phyloP scores from a whole-genome alignment of 2,888 invertebrate species.

The Reticulitermes lucifugus region DNA sequence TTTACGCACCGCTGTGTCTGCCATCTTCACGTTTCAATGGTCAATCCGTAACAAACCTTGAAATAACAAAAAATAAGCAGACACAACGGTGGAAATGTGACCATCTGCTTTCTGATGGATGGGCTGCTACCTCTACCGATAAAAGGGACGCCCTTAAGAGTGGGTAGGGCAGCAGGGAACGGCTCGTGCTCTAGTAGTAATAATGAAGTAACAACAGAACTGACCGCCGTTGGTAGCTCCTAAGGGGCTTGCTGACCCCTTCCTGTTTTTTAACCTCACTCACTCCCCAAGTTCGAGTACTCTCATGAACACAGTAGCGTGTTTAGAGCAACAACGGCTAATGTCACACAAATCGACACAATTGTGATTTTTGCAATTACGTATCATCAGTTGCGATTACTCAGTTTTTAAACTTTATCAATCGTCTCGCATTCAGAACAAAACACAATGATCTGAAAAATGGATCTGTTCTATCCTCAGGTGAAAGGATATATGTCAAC shows the following conservation, averaged over 20 bases:
- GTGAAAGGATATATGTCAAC: no score
- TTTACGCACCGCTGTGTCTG: not conserved
- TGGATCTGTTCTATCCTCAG: no score
- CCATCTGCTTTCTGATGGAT: constrained; percentile 26
- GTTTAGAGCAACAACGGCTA: not conserved
- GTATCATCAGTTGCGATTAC: no score
- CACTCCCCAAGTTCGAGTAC: not conserved
- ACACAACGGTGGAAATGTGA: constrained; percentile 9
- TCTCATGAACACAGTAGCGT: not conserved
- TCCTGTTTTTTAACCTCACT: not conserved
- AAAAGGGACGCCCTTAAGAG: constrained; percentile 12
- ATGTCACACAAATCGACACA: not conserved
- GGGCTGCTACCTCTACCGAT: not conserved
- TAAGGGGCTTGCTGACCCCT: constrained; percentile 1
- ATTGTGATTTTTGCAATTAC: no score
- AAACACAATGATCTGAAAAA: no score
- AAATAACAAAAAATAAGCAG: constrained; percentile 18
- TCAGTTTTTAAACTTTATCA: no score
- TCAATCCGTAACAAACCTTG: constrained; percentile 39
- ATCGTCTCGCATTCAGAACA: no score
- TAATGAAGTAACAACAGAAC: constrained; percentile 25
- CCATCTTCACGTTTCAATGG: constrained; percentile 30
- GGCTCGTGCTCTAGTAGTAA: constrained; percentile 25
- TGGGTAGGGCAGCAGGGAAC: not conserved
- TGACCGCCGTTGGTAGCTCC: constrained; percentile 25